Conservation (phyloP, 2,113 vertebrate genomes). For the Halichoeres trimaculatus region DNA sequence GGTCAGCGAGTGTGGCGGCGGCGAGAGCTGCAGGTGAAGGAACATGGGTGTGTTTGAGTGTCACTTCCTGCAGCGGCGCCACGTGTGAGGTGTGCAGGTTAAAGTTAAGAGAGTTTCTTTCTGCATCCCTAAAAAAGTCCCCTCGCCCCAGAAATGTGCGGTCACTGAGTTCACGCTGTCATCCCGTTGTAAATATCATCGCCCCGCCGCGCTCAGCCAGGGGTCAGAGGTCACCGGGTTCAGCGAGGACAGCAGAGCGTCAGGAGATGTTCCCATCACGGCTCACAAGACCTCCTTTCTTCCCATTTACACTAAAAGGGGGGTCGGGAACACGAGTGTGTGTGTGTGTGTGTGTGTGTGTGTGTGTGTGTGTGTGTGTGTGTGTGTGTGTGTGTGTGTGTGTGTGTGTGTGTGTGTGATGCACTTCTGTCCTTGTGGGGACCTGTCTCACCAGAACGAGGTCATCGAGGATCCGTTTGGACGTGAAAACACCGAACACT, state of each 20-base stretch:
- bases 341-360: conserved; percentile 14
- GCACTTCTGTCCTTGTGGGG: conserved; percentile 39
- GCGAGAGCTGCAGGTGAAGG: no score
- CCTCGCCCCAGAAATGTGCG: no score
- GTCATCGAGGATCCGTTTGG: neutral
- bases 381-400: conserved; percentile 14
- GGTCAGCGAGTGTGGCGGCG: no score
- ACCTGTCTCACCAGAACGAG: neutral
- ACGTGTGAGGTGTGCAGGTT: no score
- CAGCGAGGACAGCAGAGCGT: conserved; percentile 7
- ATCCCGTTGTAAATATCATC: neutral
- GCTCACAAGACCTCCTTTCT: conserved; percentile 14
- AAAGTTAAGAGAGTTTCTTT: no score
- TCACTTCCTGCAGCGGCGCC: no score
- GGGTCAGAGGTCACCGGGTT: conserved; percentile 34
- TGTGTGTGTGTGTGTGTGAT: conserved; percentile 4
- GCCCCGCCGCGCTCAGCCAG: neutral
- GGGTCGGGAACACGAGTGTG: no score
- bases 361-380: neutral
- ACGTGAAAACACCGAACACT: no score
- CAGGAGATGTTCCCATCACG: neutral
- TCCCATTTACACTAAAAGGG: neutral
- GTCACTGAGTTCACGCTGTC: neutral
- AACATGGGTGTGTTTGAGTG: no score
- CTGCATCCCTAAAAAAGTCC: no score